These are phyloP conservation scores for Nerophis lumbriciformis DNA, from an alignment of 2,113 vertebrate species.

Conservation along the genomic window DNA sequence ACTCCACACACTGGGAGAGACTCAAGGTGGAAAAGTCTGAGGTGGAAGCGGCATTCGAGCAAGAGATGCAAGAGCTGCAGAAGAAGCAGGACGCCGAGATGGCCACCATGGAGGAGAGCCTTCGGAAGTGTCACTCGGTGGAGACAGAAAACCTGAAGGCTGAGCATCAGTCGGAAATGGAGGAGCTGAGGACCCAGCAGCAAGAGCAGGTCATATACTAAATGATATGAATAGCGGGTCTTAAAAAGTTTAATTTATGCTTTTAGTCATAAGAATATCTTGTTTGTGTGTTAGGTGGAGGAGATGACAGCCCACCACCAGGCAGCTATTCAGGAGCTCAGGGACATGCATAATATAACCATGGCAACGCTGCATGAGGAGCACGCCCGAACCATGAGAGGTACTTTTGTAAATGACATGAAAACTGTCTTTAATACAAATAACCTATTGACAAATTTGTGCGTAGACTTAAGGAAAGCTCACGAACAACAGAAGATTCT, in stretches of 20 bases:
- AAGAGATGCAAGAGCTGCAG: conserved; percentile 76
- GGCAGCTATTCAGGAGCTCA: conserved; percentile 77
- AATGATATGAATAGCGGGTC: neutral
- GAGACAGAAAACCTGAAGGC: conserved; percentile 75
- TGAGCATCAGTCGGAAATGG: conserved; percentile 83
- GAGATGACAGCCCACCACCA: conserved; percentile 81
- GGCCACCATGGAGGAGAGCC: conserved; percentile 72
- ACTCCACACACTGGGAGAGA: conserved; percentile 72
- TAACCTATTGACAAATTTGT: conserved; percentile 12
- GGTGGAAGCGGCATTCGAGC: conserved; percentile 80
- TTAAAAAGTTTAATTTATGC: neutral
- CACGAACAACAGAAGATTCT: conserved; percentile 87
- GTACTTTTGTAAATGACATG: conserved; percentile 54
- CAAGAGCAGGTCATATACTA: conserved; percentile 67
- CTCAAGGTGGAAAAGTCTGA: conserved; percentile 84
- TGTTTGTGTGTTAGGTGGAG: conserved; percentile 75
- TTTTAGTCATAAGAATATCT: neutral
- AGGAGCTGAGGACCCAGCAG: conserved; percentile 71
- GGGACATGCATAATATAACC: conserved; percentile 79
- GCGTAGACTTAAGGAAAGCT: conserved; percentile 79
- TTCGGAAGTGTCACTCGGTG: conserved; percentile 73
- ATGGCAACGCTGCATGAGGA: conserved; percentile 83
- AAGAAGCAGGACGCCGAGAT: conserved; percentile 82
- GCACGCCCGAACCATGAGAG: conserved; percentile 84
- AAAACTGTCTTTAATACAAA: conserved; percentile 4